A percentile compares a stretch with the other conserved stretches of the same genome.
Evolutionary conservation across 2,797 vertebrate genomes (phyloP).

Genomic region (Gymnocypris eckloni): DNA sequence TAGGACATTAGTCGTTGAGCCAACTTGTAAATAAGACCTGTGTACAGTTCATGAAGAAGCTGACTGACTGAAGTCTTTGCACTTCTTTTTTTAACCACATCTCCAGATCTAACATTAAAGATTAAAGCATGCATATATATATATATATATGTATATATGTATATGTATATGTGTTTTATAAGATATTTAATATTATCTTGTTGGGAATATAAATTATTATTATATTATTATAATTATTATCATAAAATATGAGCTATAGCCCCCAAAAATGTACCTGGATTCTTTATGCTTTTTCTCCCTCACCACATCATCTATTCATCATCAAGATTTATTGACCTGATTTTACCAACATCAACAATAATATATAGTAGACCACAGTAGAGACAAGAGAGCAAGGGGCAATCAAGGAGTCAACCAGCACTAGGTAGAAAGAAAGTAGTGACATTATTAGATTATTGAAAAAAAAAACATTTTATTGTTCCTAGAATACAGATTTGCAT

Average conservation of each 20-base stretch:
- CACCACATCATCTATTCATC: neutral
- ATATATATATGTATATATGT: too few species aligned
- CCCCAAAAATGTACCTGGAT: neutral
- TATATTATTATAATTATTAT: too few species aligned
- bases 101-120: neutral
- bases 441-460: neutral
- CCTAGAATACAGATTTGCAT: neutral
- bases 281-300: neutral
- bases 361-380: neutral
- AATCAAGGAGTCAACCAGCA: neutral
- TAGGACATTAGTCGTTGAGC: neutral
- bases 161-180: too few species aligned
- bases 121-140: neutral
- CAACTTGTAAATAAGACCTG: neutral
- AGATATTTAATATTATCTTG: neutral
- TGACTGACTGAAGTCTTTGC: neutral
- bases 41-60: neutral
- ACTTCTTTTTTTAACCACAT: neutral
- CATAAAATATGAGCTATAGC: neutral
- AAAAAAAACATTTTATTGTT: slow-evolving; percentile 12
- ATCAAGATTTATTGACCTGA: neutral
- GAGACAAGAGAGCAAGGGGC: neutral
- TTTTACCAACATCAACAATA: neutral
- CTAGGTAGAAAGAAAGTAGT: neutral
- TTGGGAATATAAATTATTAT: neutral